Base-by-base conservation (phyloP, 2,888 invertebrate species). In the Nezara viridula region DNA sequence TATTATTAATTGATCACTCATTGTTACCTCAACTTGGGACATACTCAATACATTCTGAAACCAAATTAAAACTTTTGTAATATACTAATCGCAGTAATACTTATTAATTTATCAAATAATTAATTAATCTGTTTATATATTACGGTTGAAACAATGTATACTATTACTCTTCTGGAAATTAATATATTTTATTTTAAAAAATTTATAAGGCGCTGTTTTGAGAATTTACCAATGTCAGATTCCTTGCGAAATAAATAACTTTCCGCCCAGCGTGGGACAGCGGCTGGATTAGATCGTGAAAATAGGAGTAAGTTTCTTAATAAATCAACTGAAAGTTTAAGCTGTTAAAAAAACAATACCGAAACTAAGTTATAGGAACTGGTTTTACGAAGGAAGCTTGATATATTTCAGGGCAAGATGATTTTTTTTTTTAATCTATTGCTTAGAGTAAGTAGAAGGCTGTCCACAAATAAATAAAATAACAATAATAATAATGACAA, bases 281-380 rank as follows among this genome's bases (percentile, higher is more conserved):
- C 27, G 32, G 19, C 32, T 19, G 37, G 32, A 73, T 32, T 73
- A 73, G 66, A 37, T 73, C 66, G 19, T 37, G 32, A 37, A 37
- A 73, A 73, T 37, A 73, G 66, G 27, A 60, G 66, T 37, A 73
- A 73, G 66, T 73, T 73, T 73, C 66, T 73, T 73, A 73, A 73
- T 73, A 73, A 73, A 73, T 73, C 66, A 73, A 73, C 66, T 37
- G 14, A 73, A 73, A 73, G 19, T 73, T 37, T 37, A 73, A 73
- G 66, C 21, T 73, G 66, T 37, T 73, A 73, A 73, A 73, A 60
- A 73, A 73, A 73, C 37, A 73, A 73, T 73, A 73, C 32, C 37
- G 32, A 37, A 73, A 73, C 66, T 73, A 37, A 73, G 32, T 73
- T 73, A 73, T 73, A 37, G 66, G 32, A 37, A 73, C 27, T 32